Evolutionary conservation across 2,797 vertebrate species (phyloP).

Genomic region (Cyclura pinguis): DNA sequence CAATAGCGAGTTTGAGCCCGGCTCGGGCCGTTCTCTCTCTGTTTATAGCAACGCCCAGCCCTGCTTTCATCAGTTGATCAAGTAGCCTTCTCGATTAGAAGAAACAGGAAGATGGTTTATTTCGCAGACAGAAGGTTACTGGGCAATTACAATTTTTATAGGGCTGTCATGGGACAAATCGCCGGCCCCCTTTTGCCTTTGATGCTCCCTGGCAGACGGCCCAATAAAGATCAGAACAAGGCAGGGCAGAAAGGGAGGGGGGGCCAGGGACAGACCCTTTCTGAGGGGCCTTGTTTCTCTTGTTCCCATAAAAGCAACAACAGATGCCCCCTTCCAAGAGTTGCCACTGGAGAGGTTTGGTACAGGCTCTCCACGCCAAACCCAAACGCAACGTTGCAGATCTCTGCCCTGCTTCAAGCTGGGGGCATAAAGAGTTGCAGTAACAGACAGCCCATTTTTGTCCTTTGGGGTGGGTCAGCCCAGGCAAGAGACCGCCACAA

Average conservation of each 20-base stretch:
- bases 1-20: slow-evolving; percentile 63
- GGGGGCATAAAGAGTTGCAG: background rate
- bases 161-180: slow-evolving; percentile 83
- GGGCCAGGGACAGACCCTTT: slow-evolving; percentile 78
- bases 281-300: slow-evolving; percentile 77
- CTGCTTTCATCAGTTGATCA: slow-evolving; percentile 78
- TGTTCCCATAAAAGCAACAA: slow-evolving; percentile 62
- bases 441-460: too few relatives aligned
- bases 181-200: slow-evolving; percentile 80
- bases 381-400: background rate
- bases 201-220: slow-evolving; percentile 80
- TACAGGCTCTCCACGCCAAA: slow-evolving; percentile 40
- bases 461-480: too few relatives aligned
- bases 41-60: background rate
- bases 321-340: slow-evolving; percentile 67
- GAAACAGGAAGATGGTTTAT: slow-evolving; percentile 85
- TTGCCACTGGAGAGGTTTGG: slow-evolving; percentile 34
- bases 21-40: slow-evolving; percentile 63
- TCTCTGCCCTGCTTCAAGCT: background rate
- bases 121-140: slow-evolving; percentile 83
- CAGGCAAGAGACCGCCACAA: too few relatives aligned
- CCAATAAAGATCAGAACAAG: slow-evolving; percentile 85
- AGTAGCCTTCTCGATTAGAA: slow-evolving; percentile 80
- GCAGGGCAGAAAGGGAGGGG: slow-evolving; percentile 70
- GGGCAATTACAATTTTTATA: slow-evolving; percentile 86